Conservation (phyloP, 2,113 vertebrate species). For the Callorhinus ursinus region DNA sequence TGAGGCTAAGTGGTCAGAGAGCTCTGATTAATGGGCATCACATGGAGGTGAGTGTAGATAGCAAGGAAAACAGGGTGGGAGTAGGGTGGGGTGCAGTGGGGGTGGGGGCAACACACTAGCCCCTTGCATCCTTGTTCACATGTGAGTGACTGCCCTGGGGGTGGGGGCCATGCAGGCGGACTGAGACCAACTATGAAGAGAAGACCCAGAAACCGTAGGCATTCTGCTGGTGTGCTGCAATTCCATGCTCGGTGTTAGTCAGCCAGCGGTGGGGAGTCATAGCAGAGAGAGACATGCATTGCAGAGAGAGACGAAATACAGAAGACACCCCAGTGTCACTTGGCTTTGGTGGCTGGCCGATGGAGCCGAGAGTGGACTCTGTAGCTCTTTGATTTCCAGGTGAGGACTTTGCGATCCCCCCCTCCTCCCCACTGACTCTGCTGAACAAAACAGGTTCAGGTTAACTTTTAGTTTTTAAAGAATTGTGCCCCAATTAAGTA, state of each 20-base stretch:
- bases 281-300: neutral
- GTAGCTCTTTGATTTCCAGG: neutral
- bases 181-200: neutral
- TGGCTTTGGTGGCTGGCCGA: rapidly evolving
- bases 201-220: too few relatives aligned
- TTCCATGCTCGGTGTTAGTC: neutral
- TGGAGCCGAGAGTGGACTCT: rapidly evolving
- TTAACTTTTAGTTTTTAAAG: neutral
- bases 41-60: rapidly evolving
- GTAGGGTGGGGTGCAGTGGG: neutral
- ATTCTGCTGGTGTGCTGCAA: rapidly evolving
- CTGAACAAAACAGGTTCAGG: neutral
- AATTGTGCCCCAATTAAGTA: neutral
- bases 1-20: too few relatives aligned
- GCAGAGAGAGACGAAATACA: neutral
- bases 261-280: neutral
- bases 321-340: neutral
- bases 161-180: rapidly evolving
- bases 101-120: rapidly evolving
- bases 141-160: neutral
- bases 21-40: neutral
- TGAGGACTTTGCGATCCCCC: neutral
- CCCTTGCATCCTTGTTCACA: neutral
- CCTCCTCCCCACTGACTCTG: neutral
- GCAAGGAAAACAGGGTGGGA: neutral